Evolutionary conservation across 2,797 vertebrate species (phyloP).

Genomic region (Carcharodon carcharias): DNA sequence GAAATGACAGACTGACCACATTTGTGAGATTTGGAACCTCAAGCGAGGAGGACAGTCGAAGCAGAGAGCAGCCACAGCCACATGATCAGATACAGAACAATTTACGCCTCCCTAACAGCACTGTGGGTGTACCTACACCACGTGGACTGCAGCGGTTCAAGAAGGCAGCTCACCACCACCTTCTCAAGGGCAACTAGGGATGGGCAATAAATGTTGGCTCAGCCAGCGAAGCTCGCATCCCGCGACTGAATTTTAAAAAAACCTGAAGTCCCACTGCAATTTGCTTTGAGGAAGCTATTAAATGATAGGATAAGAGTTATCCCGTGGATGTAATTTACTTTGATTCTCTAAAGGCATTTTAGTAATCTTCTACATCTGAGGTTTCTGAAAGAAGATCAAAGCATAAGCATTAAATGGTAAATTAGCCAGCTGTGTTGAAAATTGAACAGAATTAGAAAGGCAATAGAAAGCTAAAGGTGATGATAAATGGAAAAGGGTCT

Average conservation of each 20-base stretch:
- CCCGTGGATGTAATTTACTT: neutral
- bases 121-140: too few relatives aligned
- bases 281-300: constrained; percentile 7
- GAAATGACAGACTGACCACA: neutral
- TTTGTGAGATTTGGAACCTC: neutral
- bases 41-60: neutral
- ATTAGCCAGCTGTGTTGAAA: neutral
- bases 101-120: too few relatives aligned
- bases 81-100: neutral
- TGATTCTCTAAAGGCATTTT: neutral
- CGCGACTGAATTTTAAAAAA: neutral
- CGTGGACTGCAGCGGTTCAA: too few relatives aligned
- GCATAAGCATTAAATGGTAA: neutral
- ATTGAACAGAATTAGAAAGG: constrained; percentile 13
- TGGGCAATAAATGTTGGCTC: too few relatives aligned
- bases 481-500: neutral
- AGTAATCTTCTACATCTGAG: neutral
- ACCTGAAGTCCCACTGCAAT: neutral
- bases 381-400: neutral
- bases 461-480: neutral
- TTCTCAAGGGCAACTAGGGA: too few relatives aligned
- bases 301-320: neutral
- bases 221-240: too few relatives aligned
- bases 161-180: too few relatives aligned
- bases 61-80: too few relatives aligned